phyloP scores from a whole-genome alignment of 2,113 vertebrate genomes.

The Atherinomorus stipes region DNA sequence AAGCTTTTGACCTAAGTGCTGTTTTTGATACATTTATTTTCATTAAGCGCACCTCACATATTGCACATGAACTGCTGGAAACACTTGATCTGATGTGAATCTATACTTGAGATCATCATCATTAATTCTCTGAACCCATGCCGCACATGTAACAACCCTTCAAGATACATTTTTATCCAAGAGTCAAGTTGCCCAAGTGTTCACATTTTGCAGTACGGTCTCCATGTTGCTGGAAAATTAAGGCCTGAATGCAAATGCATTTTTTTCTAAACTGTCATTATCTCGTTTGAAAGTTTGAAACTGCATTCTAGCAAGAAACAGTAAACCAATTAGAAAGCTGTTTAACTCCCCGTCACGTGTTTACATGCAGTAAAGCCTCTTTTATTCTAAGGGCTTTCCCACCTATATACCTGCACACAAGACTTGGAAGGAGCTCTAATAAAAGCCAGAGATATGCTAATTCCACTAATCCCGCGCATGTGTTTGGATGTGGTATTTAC shows the following conservation, averaged over 20 bases:
- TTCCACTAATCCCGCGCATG: neutral
- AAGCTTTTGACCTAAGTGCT: neutral
- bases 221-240: neutral
- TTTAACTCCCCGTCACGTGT: constrained; percentile 58
- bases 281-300: neutral
- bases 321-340: constrained; percentile 69
- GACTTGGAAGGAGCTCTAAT: neutral
- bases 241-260: too few species aligned
- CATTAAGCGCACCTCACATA: neutral
- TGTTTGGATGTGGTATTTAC: too few species aligned
- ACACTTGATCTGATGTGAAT: neutral
- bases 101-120: neutral
- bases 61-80: neutral
- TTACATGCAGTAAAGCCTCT: constrained; percentile 53
- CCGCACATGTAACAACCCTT: neutral
- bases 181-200: too few species aligned
- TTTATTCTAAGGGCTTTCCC: constrained; percentile 27
- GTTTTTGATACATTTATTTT: neutral
- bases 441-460: neutral
- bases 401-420: neutral
- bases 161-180: too few species aligned
- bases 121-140: neutral
- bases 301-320: constrained; percentile 40
- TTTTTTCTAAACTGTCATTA: too few species aligned
- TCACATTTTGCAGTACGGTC: neutral